Evolutionary conservation across 1,140 invertebrate species (phyloP).

Genomic region (Drosophila orosa): DNA sequence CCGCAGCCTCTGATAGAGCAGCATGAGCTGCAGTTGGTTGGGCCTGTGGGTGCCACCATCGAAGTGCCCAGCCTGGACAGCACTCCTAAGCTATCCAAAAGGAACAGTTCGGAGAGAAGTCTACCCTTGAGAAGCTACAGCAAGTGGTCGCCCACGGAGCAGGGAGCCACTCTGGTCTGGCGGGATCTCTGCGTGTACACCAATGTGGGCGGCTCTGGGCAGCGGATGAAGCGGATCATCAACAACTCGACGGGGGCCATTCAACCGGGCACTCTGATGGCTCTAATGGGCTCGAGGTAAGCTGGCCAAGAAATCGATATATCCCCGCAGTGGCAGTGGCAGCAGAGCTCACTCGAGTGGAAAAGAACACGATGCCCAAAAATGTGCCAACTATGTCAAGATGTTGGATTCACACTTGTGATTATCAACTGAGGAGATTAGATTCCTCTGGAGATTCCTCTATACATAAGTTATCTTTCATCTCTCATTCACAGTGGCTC

Average conservation of each 20-base stretch:
- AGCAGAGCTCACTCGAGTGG: conserved; percentile 21
- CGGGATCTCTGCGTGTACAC: conserved; percentile 89
- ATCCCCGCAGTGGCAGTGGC: background rate
- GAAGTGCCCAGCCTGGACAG: conserved; percentile 61
- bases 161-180: conserved; percentile 90
- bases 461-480: conserved; percentile 20
- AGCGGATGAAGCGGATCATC: conserved; percentile 88
- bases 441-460: conserved; percentile 15
- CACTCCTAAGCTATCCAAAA: conserved; percentile 69
- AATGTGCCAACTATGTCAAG: conserved; percentile 40
- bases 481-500: conserved; percentile 89
- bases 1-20: conserved; percentile 39
- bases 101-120: conserved; percentile 78
- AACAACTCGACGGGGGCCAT: conserved; percentile 90
- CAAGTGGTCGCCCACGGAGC: conserved; percentile 85
- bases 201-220: conserved; percentile 82
- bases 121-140: conserved; percentile 84
- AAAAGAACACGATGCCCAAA: conserved; percentile 25
- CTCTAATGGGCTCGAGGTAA: conserved; percentile 95
- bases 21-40: conserved; percentile 60
- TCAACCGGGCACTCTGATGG: conserved; percentile 92
- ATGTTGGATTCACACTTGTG: background rate
- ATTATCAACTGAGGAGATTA: conserved; percentile 3
- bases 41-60: conserved; percentile 29
- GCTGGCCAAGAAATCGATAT: conserved; percentile 49